These are phyloP conservation scores for Kryptolebias marmoratus DNA, from an alignment of 2,113 vertebrate species.

Conservation along the genomic window DNA sequence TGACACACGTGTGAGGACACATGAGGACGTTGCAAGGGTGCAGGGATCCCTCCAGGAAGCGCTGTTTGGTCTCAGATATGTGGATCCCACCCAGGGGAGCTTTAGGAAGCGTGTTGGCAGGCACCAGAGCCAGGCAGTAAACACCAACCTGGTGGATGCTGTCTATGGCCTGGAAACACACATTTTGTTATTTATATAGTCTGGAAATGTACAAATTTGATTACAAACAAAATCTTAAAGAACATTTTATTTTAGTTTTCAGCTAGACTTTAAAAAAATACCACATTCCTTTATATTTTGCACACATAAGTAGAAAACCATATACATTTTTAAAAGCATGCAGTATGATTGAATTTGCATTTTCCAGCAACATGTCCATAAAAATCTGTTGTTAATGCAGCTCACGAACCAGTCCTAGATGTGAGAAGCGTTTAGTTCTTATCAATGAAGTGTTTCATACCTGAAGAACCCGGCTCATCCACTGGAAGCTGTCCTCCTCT, in stretches of 20 bases:
- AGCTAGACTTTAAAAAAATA: no score
- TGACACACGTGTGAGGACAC: slow-evolving; percentile 96
- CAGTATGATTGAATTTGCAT: no score
- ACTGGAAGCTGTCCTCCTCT: slow-evolving; percentile 98
- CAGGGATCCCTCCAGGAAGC: slow-evolving; percentile 92
- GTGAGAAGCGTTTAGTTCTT: not conserved
- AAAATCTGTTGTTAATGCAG: not conserved
- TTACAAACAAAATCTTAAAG: no score
- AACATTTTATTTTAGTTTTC: no score
- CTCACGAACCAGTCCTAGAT: not conserved
- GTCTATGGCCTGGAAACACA: slow-evolving; percentile 87
- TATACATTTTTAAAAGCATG: no score
- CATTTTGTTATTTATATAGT: no score
- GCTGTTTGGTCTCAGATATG: slow-evolving; percentile 95
- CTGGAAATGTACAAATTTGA: no score
- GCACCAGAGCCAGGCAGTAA: slow-evolving; percentile 94
- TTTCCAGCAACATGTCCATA: no score
- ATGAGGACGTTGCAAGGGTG: slow-evolving; percentile 96
- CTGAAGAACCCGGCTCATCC: slow-evolving; percentile 98
- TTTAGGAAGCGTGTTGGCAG: slow-evolving; percentile 97
- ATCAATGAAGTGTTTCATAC: slow-evolving; percentile 67
- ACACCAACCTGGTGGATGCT: slow-evolving; percentile 98
- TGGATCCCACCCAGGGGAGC: slow-evolving; percentile 95
- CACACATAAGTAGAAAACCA: no score
- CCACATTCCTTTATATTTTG: no score